These are phyloP conservation scores for Rhinatrema bivittatum DNA, from an alignment of 2,797 vertebrate genomes.

Conservation along the genomic window DNA sequence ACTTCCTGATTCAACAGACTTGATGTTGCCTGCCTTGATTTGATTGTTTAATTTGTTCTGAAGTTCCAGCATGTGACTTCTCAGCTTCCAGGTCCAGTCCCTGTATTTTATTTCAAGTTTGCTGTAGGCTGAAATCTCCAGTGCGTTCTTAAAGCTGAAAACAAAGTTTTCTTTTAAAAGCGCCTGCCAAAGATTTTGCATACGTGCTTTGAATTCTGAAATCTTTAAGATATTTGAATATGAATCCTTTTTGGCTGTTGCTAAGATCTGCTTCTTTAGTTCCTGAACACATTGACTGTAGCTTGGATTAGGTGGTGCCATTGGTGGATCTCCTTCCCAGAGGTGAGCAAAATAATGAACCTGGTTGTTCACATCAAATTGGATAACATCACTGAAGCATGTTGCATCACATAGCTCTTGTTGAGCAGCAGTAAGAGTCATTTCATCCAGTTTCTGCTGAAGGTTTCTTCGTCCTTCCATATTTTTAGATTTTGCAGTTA, in stretches of 20 bases:
- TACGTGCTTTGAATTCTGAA: slow-evolving; percentile 40
- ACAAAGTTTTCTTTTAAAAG: slow-evolving; percentile 61
- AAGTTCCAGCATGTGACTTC: slow-evolving; percentile 35
- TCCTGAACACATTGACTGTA: slow-evolving; percentile 56
- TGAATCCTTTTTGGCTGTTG: slow-evolving; percentile 7
- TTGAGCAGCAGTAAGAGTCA: slow-evolving; percentile 43
- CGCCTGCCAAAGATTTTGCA: slow-evolving; percentile 53
- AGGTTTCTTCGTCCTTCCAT: slow-evolving; percentile 37
- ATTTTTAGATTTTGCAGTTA: slow-evolving; percentile 42
- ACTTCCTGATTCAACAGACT: background rate
- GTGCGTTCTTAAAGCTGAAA: slow-evolving; percentile 63
- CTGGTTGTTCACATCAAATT: slow-evolving; percentile 54
- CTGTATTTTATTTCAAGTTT: slow-evolving; percentile 44
- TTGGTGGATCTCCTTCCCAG: slow-evolving; percentile 61
- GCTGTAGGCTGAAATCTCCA: slow-evolving; percentile 47
- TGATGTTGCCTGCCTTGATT: slow-evolving; percentile 27
- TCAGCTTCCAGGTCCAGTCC: slow-evolving; percentile 54
- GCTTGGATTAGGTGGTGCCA: slow-evolving; percentile 62
- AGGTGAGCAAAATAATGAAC: slow-evolving; percentile 59
- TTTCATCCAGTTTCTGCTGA: slow-evolving; percentile 47
- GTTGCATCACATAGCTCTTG: slow-evolving; percentile 38
- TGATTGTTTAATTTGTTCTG: slow-evolving; percentile 34
- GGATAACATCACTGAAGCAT: slow-evolving; percentile 54
- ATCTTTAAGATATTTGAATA: slow-evolving; percentile 19
- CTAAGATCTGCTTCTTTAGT: slow-evolving; percentile 47